phyloP scores from a whole-genome alignment of 2,113 vertebrate species.

The Callorhinus ursinus region DNA sequence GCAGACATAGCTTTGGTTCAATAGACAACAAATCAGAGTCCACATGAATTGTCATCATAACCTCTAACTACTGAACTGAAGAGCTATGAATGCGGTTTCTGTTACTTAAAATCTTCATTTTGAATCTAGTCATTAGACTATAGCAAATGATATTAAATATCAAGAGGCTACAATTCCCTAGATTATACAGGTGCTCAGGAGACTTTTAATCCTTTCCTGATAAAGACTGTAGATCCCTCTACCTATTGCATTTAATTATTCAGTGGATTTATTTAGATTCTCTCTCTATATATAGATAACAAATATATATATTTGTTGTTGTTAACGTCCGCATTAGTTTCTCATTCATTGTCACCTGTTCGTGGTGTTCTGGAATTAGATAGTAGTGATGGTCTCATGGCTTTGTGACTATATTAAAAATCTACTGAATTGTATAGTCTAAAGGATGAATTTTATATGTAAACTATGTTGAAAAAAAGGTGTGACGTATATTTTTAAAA shows the following conservation, averaged over 20 bases:
- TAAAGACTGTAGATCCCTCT: neutral
- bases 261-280: neutral
- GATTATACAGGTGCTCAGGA: neutral
- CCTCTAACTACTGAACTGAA: neutral
- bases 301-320: neutral
- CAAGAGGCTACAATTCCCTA: neutral
- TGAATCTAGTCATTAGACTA: neutral
- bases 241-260: neutral
- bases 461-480: neutral
- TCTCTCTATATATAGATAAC: neutral
- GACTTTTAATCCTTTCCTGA: constrained; percentile 20
- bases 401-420: neutral
- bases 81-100: neutral
- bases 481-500: neutral
- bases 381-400: neutral
- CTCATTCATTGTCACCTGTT: neutral
- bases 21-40: neutral
- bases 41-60: neutral
- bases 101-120: neutral
- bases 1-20: neutral
- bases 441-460: neutral
- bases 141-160: neutral
- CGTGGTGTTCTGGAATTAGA: neutral
- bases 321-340: neutral
- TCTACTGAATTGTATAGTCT: neutral